These are phyloP conservation scores for Atta colombica DNA, from an alignment of 1,140 invertebrate species.

Conservation along the genomic window DNA sequence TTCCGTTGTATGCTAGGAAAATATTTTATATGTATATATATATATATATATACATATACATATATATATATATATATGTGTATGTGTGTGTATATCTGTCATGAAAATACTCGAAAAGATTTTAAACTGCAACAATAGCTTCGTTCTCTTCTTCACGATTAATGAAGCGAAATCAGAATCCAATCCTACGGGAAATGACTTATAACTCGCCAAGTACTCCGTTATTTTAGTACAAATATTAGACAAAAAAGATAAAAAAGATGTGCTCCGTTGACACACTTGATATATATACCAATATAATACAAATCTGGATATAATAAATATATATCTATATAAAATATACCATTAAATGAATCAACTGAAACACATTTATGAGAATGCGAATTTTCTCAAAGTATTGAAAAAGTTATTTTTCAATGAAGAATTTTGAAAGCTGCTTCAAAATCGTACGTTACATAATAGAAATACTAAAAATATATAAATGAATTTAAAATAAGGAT, in stretches of 20 bases:
- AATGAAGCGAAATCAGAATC: conserved; percentile 1
- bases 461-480: background rate
- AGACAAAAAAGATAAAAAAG: background rate
- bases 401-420: background rate
- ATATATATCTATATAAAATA: background rate
- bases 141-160: background rate
- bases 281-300: conserved; percentile 23
- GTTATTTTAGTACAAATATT: conserved; percentile 17
- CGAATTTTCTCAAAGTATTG: background rate
- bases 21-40: background rate
- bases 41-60: background rate
- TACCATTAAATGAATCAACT: conserved; percentile 14
- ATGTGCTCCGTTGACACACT: background rate
- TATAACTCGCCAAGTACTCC: background rate
- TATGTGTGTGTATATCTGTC: background rate
- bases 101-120: conserved; percentile 8
- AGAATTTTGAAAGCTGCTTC: background rate
- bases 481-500: background rate
- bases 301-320: background rate
- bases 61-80: background rate
- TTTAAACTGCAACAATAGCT: conserved; percentile 33
- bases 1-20: background rate
- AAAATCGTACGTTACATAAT: background rate
- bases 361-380: conserved; percentile 7
- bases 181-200: conserved; percentile 46